Evolutionary conservation across 2,797 vertebrate species (phyloP).

Genomic region (Manis pentadactyla): DNA sequence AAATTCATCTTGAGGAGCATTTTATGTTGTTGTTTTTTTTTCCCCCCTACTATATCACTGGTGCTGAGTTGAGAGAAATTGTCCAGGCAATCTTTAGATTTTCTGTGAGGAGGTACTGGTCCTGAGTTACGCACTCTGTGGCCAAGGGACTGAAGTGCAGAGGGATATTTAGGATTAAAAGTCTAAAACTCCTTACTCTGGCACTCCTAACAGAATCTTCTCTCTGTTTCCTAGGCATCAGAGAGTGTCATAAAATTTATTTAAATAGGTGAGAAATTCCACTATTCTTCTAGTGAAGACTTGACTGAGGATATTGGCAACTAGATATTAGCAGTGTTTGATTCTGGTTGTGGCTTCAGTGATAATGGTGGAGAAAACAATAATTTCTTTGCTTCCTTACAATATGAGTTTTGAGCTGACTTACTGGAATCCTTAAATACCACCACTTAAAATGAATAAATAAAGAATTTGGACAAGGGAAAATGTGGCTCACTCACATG

Average conservation of each 20-base stretch:
- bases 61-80: background rate
- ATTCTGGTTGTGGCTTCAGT: background rate
- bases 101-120: background rate
- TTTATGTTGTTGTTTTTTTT: background rate
- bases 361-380: background rate
- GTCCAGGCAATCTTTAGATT: background rate
- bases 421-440: background rate
- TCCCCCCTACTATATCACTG: background rate
- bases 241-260: background rate
- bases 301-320: background rate
- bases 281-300: background rate
- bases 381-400: background rate
- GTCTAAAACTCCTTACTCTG: background rate
- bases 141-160: background rate
- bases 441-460: background rate
- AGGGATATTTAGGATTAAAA: background rate
- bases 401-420: background rate
- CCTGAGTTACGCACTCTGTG: background rate
- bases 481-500: background rate
- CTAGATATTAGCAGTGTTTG: background rate
- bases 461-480: background rate
- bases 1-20: background rate
- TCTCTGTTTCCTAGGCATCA: background rate
- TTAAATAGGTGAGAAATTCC: background rate
- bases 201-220: background rate